Percentiles rank a stretch among this genome's conserved stretches.
phyloP scores from a whole-genome alignment of 2,797 vertebrate genomes.

The Vultur gryphus region DNA sequence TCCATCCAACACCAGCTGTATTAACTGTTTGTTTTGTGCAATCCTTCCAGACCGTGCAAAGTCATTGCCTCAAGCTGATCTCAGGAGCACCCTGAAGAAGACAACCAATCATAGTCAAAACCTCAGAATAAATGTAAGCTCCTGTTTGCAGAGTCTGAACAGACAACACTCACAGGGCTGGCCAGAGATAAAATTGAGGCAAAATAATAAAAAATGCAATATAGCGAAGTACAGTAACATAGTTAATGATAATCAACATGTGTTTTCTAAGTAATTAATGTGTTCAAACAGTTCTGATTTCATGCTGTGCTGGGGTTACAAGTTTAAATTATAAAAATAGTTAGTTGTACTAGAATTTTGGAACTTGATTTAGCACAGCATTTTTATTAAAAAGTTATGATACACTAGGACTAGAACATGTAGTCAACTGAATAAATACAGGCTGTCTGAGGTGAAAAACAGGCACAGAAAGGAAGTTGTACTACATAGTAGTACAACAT shows the following conservation, averaged over 20 bases:
- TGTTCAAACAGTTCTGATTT: background rate
- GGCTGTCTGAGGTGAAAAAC: background rate
- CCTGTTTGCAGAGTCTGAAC: background rate
- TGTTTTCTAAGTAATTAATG: background rate
- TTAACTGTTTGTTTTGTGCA: background rate
- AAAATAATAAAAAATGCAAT: background rate
- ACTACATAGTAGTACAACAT: background rate
- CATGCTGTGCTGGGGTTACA: background rate
- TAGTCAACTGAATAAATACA: background rate
- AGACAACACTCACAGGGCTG: background rate
- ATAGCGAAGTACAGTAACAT: background rate
- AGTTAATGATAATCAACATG: background rate
- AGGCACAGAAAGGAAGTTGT: background rate
- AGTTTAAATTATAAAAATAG: background rate
- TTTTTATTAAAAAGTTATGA: background rate
- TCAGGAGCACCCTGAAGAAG: background rate
- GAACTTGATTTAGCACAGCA: background rate
- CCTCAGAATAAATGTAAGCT: background rate
- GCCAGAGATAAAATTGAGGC: background rate
- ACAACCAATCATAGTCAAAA: background rate
- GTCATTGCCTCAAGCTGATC: background rate
- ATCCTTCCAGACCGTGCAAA: background rate
- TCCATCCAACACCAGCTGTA: background rate
- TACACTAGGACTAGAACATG: background rate
- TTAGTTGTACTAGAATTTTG: background rate